These are phyloP conservation scores for Drosophila tripunctata DNA, from an alignment of 2,888 invertebrate genomes.

Conservation along the genomic window DNA sequence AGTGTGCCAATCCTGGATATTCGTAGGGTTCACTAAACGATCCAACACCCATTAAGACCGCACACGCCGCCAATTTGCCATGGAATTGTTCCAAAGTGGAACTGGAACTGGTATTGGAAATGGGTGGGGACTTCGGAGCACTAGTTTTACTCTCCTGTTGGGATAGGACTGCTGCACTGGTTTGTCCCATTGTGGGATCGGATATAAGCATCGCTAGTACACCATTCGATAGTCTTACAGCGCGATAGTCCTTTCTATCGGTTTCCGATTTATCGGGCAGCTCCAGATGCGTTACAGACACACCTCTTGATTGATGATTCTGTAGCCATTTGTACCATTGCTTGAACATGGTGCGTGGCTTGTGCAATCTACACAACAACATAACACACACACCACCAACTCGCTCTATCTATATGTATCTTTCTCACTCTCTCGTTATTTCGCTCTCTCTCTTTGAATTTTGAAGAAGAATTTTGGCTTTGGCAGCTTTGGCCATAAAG, in stretches of 20 bases:
- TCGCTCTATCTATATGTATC: no score
- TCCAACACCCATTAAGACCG: slow-evolving; percentile 91
- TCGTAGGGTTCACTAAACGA: slow-evolving; percentile 91
- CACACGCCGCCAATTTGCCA: slow-evolving; percentile 88
- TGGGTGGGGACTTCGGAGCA: no score
- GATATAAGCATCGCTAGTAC: slow-evolving; percentile 90
- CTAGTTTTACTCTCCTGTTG: no score
- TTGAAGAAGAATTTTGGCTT: slow-evolving; percentile 33
- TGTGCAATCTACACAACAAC: slow-evolving; percentile 3
- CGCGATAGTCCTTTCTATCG: slow-evolving; percentile 91
- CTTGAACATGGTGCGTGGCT: slow-evolving; percentile 21
- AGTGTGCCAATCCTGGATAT: slow-evolving; percentile 93
- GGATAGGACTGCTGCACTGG: not conserved
- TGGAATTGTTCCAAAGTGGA: slow-evolving; percentile 63
- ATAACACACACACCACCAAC: slow-evolving; percentile 15
- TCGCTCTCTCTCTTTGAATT: not conserved
- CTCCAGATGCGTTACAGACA: slow-evolving; percentile 78
- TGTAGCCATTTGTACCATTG: slow-evolving; percentile 34
- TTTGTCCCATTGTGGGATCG: slow-evolving; percentile 83
- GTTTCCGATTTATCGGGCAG: slow-evolving; percentile 89
- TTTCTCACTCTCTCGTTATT: no score
- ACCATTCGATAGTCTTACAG: slow-evolving; percentile 88
- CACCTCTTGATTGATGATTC: not conserved
- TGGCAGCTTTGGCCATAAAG: slow-evolving; percentile 26
- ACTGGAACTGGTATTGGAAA: no score